Percentiles rank a stretch among this genome's conserved stretches.
phyloP scores from a whole-genome alignment of 2,797 vertebrate species.

The Oryzias sinensis region DNA sequence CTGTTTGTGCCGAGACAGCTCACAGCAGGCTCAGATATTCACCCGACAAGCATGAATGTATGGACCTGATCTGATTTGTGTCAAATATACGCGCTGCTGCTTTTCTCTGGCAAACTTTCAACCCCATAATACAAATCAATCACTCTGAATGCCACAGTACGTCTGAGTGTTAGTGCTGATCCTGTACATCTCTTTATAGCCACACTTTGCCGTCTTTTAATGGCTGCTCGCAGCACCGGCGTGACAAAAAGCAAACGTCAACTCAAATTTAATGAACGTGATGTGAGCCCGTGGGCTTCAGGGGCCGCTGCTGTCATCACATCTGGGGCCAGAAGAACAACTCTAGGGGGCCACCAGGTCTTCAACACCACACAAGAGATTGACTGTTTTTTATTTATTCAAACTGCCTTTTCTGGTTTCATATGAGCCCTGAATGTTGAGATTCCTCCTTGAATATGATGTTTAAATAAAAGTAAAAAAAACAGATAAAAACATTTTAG shows the following conservation, averaged over 20 bases:
- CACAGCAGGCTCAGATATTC: not conserved
- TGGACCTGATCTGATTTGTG: slow-evolving; percentile 1
- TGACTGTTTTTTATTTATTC: too few species aligned
- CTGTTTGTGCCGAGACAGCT: slow-evolving; percentile 3
- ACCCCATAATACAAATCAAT: slow-evolving; percentile 12
- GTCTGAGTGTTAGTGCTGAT: slow-evolving; percentile 12
- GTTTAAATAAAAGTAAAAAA: too few species aligned
- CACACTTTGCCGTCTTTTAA: slow-evolving; percentile 12
- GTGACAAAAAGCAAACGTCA: not conserved
- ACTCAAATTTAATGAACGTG: not conserved
- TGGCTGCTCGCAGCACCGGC: not conserved
- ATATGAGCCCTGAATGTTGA: too few species aligned
- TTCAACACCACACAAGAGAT: too few species aligned
- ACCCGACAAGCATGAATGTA: slow-evolving; percentile 11
- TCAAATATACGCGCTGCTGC: slow-evolving; percentile 1
- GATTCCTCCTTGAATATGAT: too few species aligned
- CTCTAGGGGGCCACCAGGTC: too few species aligned
- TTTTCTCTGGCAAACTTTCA: slow-evolving; percentile 5
- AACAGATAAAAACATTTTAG: too few species aligned
- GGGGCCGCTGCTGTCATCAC: too few species aligned
- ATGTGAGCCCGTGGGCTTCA: not conserved
- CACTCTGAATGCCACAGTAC: slow-evolving; percentile 3
- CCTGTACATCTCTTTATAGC: slow-evolving; percentile 10
- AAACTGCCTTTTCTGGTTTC: too few species aligned
- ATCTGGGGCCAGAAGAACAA: too few species aligned